Evolutionary conservation across 2,113 vertebrate genomes (phyloP).

Genomic region (Ciconia maguari): DNA sequence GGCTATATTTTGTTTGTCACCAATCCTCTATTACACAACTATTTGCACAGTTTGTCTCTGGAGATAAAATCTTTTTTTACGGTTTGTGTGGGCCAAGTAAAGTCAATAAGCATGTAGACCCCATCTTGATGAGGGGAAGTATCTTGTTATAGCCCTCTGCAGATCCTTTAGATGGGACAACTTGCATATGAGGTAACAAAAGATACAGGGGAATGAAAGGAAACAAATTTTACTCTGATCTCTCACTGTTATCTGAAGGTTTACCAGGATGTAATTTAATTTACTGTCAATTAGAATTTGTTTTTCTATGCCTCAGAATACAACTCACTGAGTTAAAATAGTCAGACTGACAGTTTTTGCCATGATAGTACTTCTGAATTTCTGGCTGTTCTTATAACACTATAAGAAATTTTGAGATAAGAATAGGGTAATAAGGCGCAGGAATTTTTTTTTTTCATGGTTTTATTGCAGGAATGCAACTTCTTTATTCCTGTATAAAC

Average conservation of each 20-base stretch:
- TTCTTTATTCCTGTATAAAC: background rate
- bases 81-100: background rate
- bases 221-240: background rate
- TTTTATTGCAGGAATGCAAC: background rate
- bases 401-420: background rate
- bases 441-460: background rate
- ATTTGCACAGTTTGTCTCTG: background rate
- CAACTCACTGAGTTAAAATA: background rate
- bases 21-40: background rate
- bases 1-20: background rate
- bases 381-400: background rate
- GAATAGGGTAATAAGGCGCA: background rate
- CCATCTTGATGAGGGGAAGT: background rate
- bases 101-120: background rate
- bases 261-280: background rate
- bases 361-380: background rate
- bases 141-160: background rate
- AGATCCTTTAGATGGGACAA: background rate
- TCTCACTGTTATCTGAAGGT: background rate
- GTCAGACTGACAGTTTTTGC: background rate
- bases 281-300: background rate
- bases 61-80: background rate
- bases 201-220: background rate
- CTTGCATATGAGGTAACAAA: background rate
- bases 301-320: background rate